phyloP scores from a whole-genome alignment of 2,113 vertebrate species.

The Cynocephalus volans region DNA sequence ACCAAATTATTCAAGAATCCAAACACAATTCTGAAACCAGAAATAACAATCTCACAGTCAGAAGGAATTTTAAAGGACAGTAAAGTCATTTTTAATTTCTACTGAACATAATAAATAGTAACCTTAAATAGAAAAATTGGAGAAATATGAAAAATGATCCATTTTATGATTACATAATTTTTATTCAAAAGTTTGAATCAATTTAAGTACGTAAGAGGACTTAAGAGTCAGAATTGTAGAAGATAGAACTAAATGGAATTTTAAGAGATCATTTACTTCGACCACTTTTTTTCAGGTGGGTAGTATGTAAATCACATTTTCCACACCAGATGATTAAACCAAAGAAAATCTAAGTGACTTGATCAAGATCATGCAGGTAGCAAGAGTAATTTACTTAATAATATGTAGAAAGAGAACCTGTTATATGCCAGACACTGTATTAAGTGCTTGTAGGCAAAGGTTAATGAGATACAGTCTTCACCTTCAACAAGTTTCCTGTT shows the following conservation, averaged over 20 bases:
- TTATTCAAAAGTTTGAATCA: slow-evolving; percentile 29
- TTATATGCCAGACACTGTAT: background rate
- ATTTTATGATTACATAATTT: slow-evolving; percentile 26
- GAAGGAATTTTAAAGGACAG: slow-evolving; percentile 17
- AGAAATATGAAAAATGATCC: background rate
- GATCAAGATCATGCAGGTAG: background rate
- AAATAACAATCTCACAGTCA: background rate
- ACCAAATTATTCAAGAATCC: slow-evolving; percentile 43
- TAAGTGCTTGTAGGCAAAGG: background rate
- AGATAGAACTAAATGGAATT: background rate
- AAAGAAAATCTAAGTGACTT: background rate
- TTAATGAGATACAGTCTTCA: background rate
- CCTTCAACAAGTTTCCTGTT: background rate
- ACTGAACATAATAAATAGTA: background rate
- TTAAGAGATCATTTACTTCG: background rate
- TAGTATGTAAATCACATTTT: background rate
- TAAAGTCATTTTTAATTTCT: background rate
- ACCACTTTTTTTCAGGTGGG: background rate
- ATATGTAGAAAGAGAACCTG: background rate
- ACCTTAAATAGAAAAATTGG: background rate
- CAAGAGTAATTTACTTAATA: background rate
- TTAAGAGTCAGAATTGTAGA: background rate
- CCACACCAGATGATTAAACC: background rate
- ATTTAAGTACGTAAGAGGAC: background rate
- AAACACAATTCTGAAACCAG: slow-evolving; percentile 32